A percentile compares a stretch with the other conserved stretches of the same genome.
Conservation (phyloP, 2,113 vertebrate genomes). For the Coregonus clupeaformis region DNA sequence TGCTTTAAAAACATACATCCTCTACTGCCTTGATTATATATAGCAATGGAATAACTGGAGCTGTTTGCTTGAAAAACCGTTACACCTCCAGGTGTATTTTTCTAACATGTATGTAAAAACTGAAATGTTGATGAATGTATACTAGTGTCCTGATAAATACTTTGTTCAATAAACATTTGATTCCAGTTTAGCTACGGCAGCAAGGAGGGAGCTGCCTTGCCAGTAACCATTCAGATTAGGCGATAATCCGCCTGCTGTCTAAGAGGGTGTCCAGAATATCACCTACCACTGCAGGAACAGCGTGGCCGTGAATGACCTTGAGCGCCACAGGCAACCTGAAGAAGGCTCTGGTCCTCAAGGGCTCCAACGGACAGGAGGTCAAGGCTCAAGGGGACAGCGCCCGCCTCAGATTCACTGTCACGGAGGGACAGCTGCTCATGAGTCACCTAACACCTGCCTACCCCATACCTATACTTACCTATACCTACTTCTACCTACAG, state of each 20-base stretch:
- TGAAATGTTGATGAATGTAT: no score
- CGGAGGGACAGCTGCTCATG: slow-evolving; percentile 88
- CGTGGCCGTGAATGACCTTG: slow-evolving; percentile 86
- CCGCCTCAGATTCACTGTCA: slow-evolving; percentile 85
- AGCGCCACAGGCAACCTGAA: slow-evolving; percentile 81
- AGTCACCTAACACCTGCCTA: not conserved
- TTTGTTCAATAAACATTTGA: slow-evolving; percentile 2
- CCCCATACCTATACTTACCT: no score
- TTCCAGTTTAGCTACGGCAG: slow-evolving; percentile 88
- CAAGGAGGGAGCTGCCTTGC: slow-evolving; percentile 69
- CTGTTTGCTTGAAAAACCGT: no score
- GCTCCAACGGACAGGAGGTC: slow-evolving; percentile 89
- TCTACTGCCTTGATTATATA: no score
- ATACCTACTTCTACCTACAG: no score
- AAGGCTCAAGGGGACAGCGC: slow-evolving; percentile 85
- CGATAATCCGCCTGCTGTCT: slow-evolving; percentile 90
- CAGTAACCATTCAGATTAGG: slow-evolving; percentile 88
- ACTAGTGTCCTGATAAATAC: not conserved
- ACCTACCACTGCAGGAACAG: slow-evolving; percentile 95
- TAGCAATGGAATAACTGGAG: no score
- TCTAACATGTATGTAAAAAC: no score
- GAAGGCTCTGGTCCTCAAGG: slow-evolving; percentile 87
- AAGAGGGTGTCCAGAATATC: slow-evolving; percentile 90
- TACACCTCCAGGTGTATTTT: no score
- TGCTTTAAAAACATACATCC: no score